These are phyloP conservation scores for Cerastis leucographa DNA, from an alignment of 2,888 invertebrate genomes.

Conservation along the genomic window DNA sequence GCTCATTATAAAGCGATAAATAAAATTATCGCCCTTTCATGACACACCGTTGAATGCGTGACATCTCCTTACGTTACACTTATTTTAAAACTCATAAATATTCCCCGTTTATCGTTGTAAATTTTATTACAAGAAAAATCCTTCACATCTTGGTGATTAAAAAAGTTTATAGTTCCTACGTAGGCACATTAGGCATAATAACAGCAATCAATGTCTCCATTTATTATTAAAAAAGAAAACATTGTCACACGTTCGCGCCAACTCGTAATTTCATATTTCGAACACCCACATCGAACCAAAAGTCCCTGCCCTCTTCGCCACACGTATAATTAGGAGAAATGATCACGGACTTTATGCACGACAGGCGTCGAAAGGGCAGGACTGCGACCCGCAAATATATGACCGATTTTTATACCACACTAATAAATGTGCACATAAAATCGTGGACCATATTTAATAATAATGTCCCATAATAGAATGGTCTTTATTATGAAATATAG, in stretches of 20 bases:
- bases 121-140: constrained; percentile 58
- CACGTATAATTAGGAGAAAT: constrained; percentile 89
- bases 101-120: constrained; percentile 78
- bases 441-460: constrained; percentile 76
- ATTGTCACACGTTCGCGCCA: constrained; percentile 87
- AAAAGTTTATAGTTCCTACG: constrained; percentile 70
- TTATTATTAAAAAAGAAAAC: constrained; percentile 78
- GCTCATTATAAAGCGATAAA: constrained; percentile 89
- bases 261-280: constrained; percentile 88
- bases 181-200: constrained; percentile 75
- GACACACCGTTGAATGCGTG: constrained; percentile 79
- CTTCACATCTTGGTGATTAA: constrained; percentile 50
- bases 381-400: constrained; percentile 85
- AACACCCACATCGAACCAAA: constrained; percentile 88
- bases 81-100: constrained; percentile 84
- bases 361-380: constrained; percentile 89
- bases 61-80: constrained; percentile 82
- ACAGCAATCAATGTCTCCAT: constrained; percentile 77
- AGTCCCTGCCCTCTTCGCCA: constrained; percentile 81
- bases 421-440: constrained; percentile 87
- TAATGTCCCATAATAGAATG: constrained; percentile 81
- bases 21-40: constrained; percentile 88
- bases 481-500: constrained; percentile 84
- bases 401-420: constrained; percentile 83
- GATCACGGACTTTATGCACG: constrained; percentile 87